Evolutionary conservation across 1,140 invertebrate genomes (phyloP), one percentile per base, ranked within the genome.

Genomic region (Cydia fagiglandana): DNA sequence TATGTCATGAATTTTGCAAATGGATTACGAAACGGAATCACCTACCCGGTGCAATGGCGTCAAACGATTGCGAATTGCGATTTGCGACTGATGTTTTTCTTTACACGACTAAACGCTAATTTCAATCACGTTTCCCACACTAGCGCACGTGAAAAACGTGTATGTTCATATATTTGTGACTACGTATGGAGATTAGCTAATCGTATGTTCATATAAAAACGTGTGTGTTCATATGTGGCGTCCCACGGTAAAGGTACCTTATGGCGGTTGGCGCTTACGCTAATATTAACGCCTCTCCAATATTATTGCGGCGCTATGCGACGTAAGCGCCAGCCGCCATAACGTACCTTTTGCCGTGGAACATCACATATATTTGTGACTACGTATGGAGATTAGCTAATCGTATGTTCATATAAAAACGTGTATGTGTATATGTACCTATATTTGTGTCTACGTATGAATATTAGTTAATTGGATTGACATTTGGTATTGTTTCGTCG

Each of bases 401-500:
- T 20, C 3, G 5, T 15, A 66, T 66, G 64, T 47, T 47, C 45
- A 47, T 13, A 47, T 47, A 53, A 53, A 53, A 53, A 53, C 50
- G 50, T 53, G 50, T 53, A 53, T 53, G n/a, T 53, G 17, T 4
- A n/a, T 53, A 47, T n/a, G n/a, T n/a, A n/a, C n/a, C n/a, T n/a
- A n/a, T 47, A 47, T 47, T 12, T n/a, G 15, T n/a, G 50, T 0
- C 34, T 6, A 53, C 50, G 30, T 34, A 68, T 68, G 28, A 1
- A 34, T 15, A 64, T 64, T 30, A 28, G 24, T 13, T 68, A 68
- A 68, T 68, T 68, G 64, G 64, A n/a, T 34, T 68, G 64, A 68
- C 64, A 68, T 68, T 68, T 64, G 28, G 61, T 3, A 68, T 68
- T 68, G 64, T 68, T n/a, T 68, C 12, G 64, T 64, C 28, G 24